Percentiles rank a stretch among this genome's conserved stretches.
These are phyloP conservation scores for Dufourea novaeangliae DNA, from an alignment of 1,140 invertebrate genomes.

Conservation along the genomic window DNA sequence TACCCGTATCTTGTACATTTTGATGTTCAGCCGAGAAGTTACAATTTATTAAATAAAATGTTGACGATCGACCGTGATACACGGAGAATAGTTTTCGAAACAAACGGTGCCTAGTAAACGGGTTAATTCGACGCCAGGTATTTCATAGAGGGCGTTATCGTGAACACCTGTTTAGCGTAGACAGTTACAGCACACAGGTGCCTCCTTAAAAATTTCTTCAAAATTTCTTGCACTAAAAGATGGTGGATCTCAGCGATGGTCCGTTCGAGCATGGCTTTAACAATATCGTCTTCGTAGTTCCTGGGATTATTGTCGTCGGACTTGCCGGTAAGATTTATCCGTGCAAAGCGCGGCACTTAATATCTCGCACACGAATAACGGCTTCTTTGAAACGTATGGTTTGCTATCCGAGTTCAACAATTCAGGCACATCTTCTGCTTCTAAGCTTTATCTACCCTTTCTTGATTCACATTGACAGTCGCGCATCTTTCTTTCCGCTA, in stretches of 20 bases:
- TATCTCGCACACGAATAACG: not conserved
- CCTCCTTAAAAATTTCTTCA: constrained; percentile 9
- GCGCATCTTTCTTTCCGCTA: not conserved
- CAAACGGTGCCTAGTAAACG: not conserved
- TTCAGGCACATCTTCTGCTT: not conserved
- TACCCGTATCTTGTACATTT: no score
- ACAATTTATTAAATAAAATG: not conserved
- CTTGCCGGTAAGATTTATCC: constrained; percentile 85
- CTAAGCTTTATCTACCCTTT: no score
- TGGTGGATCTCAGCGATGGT: constrained; percentile 87
- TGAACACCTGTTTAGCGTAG: constrained; percentile 34
- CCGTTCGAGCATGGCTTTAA: constrained; percentile 91
- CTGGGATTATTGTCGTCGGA: constrained; percentile 87
- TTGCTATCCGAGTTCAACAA: not conserved
- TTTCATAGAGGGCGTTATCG: constrained; percentile 42
- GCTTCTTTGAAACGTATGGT: constrained; percentile 4
- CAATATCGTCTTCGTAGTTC: constrained; percentile 89
- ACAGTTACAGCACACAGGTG: not conserved
- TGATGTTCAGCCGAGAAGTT: no score
- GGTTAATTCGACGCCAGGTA: not conserved
- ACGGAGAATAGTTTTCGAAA: not conserved
- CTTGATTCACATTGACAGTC: not conserved
- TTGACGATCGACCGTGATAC: no score
- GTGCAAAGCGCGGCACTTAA: constrained; percentile 5
- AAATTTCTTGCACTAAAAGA: constrained; percentile 3